A percentile compares a stretch with the other conserved stretches of the same genome.
These are phyloP conservation scores for Tinea semifulvella DNA, from an alignment of 2,888 invertebrate genomes.

Conservation along the genomic window DNA sequence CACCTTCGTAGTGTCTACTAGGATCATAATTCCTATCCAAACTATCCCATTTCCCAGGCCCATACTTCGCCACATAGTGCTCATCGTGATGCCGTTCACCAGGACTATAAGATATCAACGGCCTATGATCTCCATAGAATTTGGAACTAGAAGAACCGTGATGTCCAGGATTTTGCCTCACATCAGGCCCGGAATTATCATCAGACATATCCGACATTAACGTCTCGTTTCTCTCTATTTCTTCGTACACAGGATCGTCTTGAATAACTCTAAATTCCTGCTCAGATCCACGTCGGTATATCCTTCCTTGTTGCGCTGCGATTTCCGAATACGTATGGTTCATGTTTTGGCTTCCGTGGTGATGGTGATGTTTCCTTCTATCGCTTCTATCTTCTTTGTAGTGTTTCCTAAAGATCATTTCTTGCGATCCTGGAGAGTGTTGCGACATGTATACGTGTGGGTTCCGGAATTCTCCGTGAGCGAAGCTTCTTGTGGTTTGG, in stretches of 20 bases:
- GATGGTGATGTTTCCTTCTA: conserved; percentile 54
- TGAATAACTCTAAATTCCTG: conserved; percentile 67
- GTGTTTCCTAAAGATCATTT: conserved; percentile 57
- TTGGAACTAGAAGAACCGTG: conserved; percentile 68
- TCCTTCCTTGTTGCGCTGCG: conserved; percentile 54
- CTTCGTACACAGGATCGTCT: conserved; percentile 85
- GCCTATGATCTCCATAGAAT: conserved; percentile 82
- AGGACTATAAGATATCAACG: conserved; percentile 81
- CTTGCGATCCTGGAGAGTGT: conserved; percentile 54
- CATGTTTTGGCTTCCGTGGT: conserved; percentile 65
- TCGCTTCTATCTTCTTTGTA: conserved; percentile 54
- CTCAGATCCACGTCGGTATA: conserved; percentile 61
- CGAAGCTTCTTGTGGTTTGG: conserved; percentile 54
- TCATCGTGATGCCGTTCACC: conserved; percentile 68
- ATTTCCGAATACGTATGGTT: conserved; percentile 85
- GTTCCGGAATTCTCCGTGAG: conserved; percentile 53
- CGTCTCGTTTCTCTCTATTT: conserved; percentile 78
- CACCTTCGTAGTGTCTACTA: conserved; percentile 57
- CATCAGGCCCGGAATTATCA: conserved; percentile 71
- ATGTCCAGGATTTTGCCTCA: conserved; percentile 72
- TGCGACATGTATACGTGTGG: conserved; percentile 60
- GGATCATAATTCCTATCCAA: conserved; percentile 59
- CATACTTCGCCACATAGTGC: conserved; percentile 48
- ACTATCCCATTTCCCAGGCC: conserved; percentile 53
- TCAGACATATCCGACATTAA: conserved; percentile 82